Base-by-base conservation (phyloP, 2,113 vertebrate genomes). In the Baryphthengus martii region DNA sequence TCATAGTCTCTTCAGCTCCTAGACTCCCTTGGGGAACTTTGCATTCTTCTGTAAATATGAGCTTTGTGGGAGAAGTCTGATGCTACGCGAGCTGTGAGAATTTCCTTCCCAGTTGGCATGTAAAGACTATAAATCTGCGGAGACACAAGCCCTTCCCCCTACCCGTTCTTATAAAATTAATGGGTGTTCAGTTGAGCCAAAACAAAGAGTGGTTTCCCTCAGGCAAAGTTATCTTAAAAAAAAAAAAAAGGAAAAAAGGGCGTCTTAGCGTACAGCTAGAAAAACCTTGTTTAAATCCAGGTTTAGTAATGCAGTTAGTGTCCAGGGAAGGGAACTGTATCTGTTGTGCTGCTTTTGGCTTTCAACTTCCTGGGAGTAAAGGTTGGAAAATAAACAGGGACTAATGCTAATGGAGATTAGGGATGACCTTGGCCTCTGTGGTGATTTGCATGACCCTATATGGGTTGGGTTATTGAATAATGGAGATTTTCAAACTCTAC, bases 51-150 rank as follows among this genome's bases (percentile, higher is more conserved):
- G 96, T 92, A 83, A 96, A 96, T 93, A 94, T 80, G 92, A 95
- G 90, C 93, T 94, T 96, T 94, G 89, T 97, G 93, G 92, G 93
- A 97, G 93, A 95, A 97, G 89, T 85, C 95, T 94, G 95, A 91
- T 95, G 93, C 93, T 97, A 70, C 77, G 45, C 1, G 14, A 95
- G 91, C 87, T 83, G 81, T 93, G 97, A 97, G 94, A 95, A 93
- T 94, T 94, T 95, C 89, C 89, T 97, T 95, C 87, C 82, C 92
- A 90, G 87, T 92, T 96, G 95, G 91, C 92, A 94, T 94, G 85
- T 68, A 83, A 91, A 93, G 65, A 56, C 91, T 93, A 86, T 97
- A 96, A 96, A 97, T 96, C 95, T 95, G 45, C 63, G 59, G 87
- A 94, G 95, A 86, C 79, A 72, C 17, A 37, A 95, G 59, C 84